Evolutionary conservation across 2,888 invertebrate genomes (phyloP).

Genomic region (Thecophora atra): DNA sequence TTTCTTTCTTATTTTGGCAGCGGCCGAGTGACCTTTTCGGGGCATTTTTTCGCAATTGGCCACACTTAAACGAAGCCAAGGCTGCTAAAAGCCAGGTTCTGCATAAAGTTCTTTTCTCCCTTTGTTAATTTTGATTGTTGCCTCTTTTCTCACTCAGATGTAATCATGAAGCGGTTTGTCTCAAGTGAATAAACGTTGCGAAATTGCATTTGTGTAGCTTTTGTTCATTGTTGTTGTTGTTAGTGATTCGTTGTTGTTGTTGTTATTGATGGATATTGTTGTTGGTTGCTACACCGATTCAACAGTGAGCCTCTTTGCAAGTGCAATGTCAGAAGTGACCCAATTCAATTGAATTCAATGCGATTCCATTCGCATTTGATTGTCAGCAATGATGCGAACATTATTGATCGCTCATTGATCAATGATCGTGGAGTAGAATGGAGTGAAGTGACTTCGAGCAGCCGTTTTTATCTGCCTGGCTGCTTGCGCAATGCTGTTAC

Average conservation of each 20-base stretch:
- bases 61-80: constrained; percentile 10
- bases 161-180: constrained; percentile 1
- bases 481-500: neutral
- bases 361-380: constrained; percentile 5
- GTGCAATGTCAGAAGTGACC: constrained; percentile 36
- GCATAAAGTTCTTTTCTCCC: neutral
- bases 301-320: constrained; percentile 15
- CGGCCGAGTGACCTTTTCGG: neutral
- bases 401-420: constrained; percentile 17
- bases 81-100: constrained; percentile 1
- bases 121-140: neutral
- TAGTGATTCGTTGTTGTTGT: neutral
- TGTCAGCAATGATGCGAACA: constrained; percentile 7
- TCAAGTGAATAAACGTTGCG: neutral
- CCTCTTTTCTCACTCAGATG: neutral
- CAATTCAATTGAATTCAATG: constrained; percentile 19
- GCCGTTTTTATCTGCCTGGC: neutral
- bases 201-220: neutral
- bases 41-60: constrained; percentile 10
- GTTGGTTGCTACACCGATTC: neutral
- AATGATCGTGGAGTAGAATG: neutral
- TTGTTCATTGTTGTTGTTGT: neutral
- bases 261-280: neutral
- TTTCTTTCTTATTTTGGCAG: neutral
- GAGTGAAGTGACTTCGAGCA: neutral